phyloP scores from a whole-genome alignment of 2,797 vertebrate species.

The Hypotaenidia philippensis region DNA sequence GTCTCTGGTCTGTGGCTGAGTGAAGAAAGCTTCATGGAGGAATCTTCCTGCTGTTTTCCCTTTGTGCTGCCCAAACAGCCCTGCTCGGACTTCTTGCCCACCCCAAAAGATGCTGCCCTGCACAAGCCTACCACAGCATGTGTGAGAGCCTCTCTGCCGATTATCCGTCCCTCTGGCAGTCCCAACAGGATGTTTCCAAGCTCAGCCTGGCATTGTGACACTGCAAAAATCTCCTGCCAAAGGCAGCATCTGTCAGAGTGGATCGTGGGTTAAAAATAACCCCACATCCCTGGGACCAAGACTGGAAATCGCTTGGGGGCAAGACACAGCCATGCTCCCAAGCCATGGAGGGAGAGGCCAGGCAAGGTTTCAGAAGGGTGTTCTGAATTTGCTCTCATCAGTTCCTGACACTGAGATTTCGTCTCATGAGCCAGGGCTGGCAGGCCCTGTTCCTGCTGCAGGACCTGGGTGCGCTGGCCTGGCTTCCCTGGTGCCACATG shows the following conservation, averaged over 20 bases:
- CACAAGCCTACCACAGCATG: rapidly evolving
- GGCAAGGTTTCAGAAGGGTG: neutral
- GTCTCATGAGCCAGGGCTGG: rapidly evolving
- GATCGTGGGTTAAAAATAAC: neutral
- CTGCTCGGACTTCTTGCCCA: neutral
- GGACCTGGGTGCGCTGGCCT: neutral
- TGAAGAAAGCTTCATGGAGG: neutral
- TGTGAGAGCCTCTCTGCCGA: rapidly evolving
- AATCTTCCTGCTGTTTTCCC: neutral
- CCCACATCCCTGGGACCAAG: rapidly evolving
- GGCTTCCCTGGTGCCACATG: rapidly evolving
- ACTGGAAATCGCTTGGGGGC: neutral
- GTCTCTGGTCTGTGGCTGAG: neutral
- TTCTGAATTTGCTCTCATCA: neutral
- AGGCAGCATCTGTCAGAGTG: neutral
- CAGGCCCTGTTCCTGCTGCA: neutral
- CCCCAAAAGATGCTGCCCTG: rapidly evolving
- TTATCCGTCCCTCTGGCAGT: neutral
- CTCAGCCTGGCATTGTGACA: neutral
- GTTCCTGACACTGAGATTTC: neutral
- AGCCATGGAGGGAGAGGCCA: rapidly evolving
- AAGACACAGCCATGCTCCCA: rapidly evolving
- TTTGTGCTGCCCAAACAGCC: too few species aligned
- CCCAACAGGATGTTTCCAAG: neutral
- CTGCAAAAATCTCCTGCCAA: neutral